Conservation (phyloP, 2,113 vertebrate species). For the Oplegnathus fasciatus region DNA sequence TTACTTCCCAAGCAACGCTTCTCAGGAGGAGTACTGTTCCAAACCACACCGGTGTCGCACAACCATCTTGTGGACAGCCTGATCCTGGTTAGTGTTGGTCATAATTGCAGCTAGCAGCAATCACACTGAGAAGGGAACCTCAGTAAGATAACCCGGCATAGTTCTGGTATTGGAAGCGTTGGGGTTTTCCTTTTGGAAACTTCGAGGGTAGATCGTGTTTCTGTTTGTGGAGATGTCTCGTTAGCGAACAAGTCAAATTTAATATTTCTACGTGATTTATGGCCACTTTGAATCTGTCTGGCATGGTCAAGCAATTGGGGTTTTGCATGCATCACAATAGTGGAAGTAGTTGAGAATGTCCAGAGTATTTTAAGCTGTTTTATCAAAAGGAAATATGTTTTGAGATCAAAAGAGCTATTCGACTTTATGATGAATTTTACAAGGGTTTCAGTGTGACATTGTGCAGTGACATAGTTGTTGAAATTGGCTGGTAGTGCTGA, state of each 20-base stretch:
- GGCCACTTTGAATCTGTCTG: slow-evolving; percentile 37
- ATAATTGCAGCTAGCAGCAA: slow-evolving; percentile 74
- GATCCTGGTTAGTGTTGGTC: slow-evolving; percentile 73
- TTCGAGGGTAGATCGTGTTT: slow-evolving; percentile 56
- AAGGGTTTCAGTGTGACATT: slow-evolving; percentile 30
- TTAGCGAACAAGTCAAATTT: slow-evolving; percentile 49
- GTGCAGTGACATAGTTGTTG: slow-evolving; percentile 39
- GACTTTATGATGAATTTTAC: slow-evolving; percentile 27
- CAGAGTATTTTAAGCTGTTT: slow-evolving; percentile 31
- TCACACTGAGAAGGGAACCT: slow-evolving; percentile 59
- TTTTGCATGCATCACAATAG: neutral
- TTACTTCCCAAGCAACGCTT: slow-evolving; percentile 50
- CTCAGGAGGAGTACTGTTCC: slow-evolving; percentile 37
- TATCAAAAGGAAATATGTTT: slow-evolving; percentile 36
- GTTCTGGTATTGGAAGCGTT: slow-evolving; percentile 47
- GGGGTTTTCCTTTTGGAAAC: slow-evolving; percentile 50
- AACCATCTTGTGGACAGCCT: slow-evolving; percentile 56
- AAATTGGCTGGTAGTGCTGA: slow-evolving; percentile 35
- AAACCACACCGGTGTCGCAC: slow-evolving; percentile 56
- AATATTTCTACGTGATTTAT: slow-evolving; percentile 63
- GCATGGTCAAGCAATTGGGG: slow-evolving; percentile 25
- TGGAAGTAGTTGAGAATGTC: slow-evolving; percentile 19
- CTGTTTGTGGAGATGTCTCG: slow-evolving; percentile 72
- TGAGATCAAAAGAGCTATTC: slow-evolving; percentile 29
- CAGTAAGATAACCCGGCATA: slow-evolving; percentile 45